Evolutionary conservation across 1,140 invertebrate species (phyloP).

Genomic region (Macrosteles quadrilineatus): DNA sequence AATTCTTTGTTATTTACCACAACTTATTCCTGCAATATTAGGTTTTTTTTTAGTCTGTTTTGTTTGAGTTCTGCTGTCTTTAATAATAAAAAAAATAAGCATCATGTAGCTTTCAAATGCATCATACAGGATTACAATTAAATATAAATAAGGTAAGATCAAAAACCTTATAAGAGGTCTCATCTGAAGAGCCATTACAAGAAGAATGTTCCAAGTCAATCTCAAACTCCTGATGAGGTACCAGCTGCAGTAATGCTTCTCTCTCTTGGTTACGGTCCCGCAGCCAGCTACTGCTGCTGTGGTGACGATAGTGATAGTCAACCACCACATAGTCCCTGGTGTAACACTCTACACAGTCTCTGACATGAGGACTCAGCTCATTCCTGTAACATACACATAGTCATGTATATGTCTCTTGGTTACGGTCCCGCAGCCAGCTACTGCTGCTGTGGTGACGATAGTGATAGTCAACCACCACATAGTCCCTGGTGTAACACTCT

Average conservation of each 20-base stretch:
- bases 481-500: slow-evolving; percentile 83
- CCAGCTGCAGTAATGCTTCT: slow-evolving; percentile 58
- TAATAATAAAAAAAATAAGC: too few relatives aligned
- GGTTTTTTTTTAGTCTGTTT: too few relatives aligned
- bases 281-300: slow-evolving; percentile 65
- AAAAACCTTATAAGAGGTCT: slow-evolving; percentile 38
- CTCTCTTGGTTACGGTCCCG: slow-evolving; percentile 62
- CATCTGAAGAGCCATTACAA: slow-evolving; percentile 32
- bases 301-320: slow-evolving; percentile 70
- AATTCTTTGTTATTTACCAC: too few relatives aligned
- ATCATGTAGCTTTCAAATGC: too few relatives aligned
- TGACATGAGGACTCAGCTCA: slow-evolving; percentile 77
- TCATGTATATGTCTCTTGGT: slow-evolving; percentile 51
- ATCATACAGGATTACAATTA: too few relatives aligned
- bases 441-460: slow-evolving; percentile 73
- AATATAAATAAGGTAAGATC: neutral
- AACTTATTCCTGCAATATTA: too few relatives aligned
- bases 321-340: slow-evolving; percentile 86
- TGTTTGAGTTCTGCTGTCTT: too few relatives aligned
- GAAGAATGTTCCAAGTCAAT: slow-evolving; percentile 55
- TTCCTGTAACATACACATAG: slow-evolving; percentile 55
- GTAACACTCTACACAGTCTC: slow-evolving; percentile 83
- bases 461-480: slow-evolving; percentile 76
- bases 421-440: slow-evolving; percentile 58
- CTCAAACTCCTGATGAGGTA: slow-evolving; percentile 72